A percentile compares a stretch with the other conserved stretches of the same genome.
Conservation (phyloP, 2,797 vertebrate species). For the Sylvilagus floridanus region DNA sequence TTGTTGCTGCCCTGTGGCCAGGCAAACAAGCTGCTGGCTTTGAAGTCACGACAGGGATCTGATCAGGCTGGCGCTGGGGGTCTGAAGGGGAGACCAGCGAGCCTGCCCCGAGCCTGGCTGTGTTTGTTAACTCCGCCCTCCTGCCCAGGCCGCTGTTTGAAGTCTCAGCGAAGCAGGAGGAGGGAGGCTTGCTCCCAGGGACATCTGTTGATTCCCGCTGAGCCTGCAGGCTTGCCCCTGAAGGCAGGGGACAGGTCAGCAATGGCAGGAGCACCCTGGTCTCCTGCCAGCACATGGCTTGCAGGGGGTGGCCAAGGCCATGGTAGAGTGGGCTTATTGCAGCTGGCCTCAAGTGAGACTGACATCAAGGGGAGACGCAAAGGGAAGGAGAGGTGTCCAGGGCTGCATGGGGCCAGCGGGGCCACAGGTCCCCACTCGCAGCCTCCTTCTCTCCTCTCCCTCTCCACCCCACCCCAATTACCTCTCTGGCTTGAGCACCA, state of each 20-base stretch:
- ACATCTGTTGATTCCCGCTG: neutral
- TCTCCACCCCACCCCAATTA: too few relatives aligned
- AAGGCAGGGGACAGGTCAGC: neutral
- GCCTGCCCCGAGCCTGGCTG: slow-evolving; percentile 40
- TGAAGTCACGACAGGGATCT: slow-evolving; percentile 79
- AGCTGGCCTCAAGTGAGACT: neutral
- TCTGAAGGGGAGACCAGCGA: slow-evolving; percentile 70
- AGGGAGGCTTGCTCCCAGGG: neutral
- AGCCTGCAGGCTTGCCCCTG: neutral
- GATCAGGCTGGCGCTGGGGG: slow-evolving; percentile 73
- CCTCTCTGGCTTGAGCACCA: neutral
- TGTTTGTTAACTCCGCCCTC: slow-evolving; percentile 74
- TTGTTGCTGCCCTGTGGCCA: slow-evolving; percentile 44
- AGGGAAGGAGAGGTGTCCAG: neutral
- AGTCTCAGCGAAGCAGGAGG: slow-evolving; percentile 60
- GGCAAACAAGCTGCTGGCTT: slow-evolving; percentile 81
- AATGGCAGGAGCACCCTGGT: neutral
- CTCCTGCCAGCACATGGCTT: neutral
- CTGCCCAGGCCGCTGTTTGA: slow-evolving; percentile 59
- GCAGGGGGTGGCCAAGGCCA: neutral
- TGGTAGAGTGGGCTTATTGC: neutral
- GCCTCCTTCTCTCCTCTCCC: neutral
- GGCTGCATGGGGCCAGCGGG: neutral
- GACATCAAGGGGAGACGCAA: neutral
- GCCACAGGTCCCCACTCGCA: neutral